Conservation (phyloP, 1,140 invertebrate species). For the Drosophila burlai region DNA sequence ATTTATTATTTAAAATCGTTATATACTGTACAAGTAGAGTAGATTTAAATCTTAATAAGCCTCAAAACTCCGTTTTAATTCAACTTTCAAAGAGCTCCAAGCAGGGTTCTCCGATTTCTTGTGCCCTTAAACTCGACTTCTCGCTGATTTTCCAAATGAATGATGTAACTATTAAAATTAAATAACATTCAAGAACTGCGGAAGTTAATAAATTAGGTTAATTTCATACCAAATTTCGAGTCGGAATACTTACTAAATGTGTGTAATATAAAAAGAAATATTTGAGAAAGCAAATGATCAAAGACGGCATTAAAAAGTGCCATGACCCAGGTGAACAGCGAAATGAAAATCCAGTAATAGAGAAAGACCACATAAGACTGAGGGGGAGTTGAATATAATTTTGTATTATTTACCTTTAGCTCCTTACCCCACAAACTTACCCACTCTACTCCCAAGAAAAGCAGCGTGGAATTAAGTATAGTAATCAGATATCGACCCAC, state of each 20-base stretch:
- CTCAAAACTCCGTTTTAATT: neutral
- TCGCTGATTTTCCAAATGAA: conserved; percentile 25
- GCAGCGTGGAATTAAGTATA: conserved; percentile 19
- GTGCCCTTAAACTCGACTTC: fast-evolving
- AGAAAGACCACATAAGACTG: conserved; percentile 26
- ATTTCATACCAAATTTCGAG: fast-evolving
- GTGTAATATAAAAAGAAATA: neutral
- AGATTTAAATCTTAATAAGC: fast-evolving
- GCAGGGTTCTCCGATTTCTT: conserved; percentile 17
- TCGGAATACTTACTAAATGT: neutral
- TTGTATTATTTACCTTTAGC: too few relatives aligned
- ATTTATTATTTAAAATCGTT: neutral
- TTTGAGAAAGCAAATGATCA: neutral
- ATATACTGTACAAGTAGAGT: neutral
- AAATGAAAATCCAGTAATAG: conserved; percentile 32
- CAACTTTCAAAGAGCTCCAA: neutral
- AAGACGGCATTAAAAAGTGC: conserved; percentile 7
- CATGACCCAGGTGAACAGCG: neutral
- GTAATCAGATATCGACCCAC: conserved; percentile 6
- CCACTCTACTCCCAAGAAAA: conserved; percentile 23
- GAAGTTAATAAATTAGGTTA: neutral
- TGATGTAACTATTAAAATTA: conserved; percentile 5
- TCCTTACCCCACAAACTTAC: conserved; percentile 22
- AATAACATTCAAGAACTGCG: conserved; percentile 46
- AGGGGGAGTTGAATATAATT: neutral